Evolutionary conservation across 2,888 invertebrate species (phyloP).

Genomic region (Orchesellides sinensis): DNA sequence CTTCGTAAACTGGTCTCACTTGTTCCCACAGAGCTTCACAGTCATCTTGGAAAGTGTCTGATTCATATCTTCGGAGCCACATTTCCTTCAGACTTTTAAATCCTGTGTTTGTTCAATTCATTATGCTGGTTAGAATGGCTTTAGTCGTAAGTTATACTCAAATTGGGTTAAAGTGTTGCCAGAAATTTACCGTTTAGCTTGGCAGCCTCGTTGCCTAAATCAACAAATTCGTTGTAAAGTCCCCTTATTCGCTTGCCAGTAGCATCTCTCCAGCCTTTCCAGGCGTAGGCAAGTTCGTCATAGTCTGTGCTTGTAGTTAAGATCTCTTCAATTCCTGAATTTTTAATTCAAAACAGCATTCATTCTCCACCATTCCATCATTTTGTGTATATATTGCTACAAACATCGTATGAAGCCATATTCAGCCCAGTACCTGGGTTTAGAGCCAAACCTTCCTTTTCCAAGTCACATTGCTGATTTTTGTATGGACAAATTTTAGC

Average conservation of each 20-base stretch:
- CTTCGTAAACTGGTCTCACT: slow-evolving; percentile 86
- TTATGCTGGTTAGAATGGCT: not conserved
- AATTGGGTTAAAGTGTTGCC: no score
- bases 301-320: slow-evolving; percentile 87
- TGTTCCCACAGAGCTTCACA: slow-evolving; percentile 81
- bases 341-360: slow-evolving; percentile 72
- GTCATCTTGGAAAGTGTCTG: slow-evolving; percentile 78
- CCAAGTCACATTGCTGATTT: slow-evolving; percentile 77
- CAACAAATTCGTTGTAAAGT: slow-evolving; percentile 87
- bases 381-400: not conserved
- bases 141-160: no score
- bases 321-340: slow-evolving; percentile 82
- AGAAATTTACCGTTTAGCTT: slow-evolving; percentile 85
- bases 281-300: slow-evolving; percentile 85
- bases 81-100: slow-evolving; percentile 45
- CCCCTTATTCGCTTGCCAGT: slow-evolving; percentile 87
- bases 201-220: slow-evolving; percentile 88
- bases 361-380: not conserved
- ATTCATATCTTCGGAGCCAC: slow-evolving; percentile 92
- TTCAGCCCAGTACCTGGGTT: slow-evolving; percentile 77
- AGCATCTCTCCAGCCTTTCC: slow-evolving; percentile 89
- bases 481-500: slow-evolving; percentile 83
- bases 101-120: slow-evolving; percentile 3
- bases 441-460: slow-evolving; percentile 79
- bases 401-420: not conserved